Evolutionary conservation across 1,140 invertebrate genomes (phyloP).

Genomic region (Calosoma granatense): DNA sequence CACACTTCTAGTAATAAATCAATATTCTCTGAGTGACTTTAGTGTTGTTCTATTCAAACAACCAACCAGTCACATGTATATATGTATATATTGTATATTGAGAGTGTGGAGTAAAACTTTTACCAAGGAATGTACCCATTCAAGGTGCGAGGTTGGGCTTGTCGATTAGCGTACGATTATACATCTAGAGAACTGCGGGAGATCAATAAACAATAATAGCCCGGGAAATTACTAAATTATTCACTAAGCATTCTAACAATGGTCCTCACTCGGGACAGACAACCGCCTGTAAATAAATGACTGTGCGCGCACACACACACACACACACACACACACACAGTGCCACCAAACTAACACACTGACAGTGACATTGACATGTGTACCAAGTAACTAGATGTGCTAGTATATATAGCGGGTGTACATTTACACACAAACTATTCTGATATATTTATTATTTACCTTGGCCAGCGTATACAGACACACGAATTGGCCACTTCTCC

Average conservation of each 20-base stretch:
- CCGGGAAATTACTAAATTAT: conserved; percentile 28
- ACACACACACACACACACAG: no score
- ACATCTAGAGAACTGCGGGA: conserved; percentile 25
- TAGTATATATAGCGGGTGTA: no score
- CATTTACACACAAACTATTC: no score
- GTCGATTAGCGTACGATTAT: conserved; percentile 27
- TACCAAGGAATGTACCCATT: not conserved
- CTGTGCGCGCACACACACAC: no score
- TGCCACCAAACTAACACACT: no score
- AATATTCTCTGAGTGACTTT: conserved; percentile 1
- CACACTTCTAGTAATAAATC: not conserved
- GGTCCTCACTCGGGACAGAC: conserved; percentile 19
- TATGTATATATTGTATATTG: not conserved
- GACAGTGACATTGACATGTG: no score
- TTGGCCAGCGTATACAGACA: no score
- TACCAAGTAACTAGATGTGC: no score
- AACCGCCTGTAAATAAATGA: conserved; percentile 18
- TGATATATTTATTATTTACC: no score
- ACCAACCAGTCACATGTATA: not conserved
- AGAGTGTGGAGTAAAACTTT: not conserved
- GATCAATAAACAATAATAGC: conserved; percentile 29
- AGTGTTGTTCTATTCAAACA: conserved; percentile 7
- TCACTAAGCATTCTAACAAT: conserved; percentile 23
- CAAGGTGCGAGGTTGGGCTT: conserved; percentile 23
- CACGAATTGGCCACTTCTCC: no score